Evolutionary conservation across 2,888 invertebrate genomes (phyloP), one percentile per base, ranked within the genome.

Genomic region (Mythimna loreyi): DNA sequence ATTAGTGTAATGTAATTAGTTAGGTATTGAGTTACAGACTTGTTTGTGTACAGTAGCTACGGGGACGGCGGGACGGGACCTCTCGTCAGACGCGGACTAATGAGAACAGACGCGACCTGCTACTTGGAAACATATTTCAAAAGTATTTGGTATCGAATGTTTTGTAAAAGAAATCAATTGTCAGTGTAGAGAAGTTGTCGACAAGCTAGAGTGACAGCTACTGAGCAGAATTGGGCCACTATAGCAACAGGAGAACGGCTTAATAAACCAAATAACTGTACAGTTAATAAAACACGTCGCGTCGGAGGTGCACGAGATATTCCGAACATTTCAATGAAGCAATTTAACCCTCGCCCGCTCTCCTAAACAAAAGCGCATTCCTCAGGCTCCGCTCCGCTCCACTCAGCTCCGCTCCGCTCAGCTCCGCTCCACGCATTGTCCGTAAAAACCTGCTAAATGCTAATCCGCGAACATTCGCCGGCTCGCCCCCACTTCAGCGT

Each of bases 391-490:
- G 76, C 82, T 69, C 73, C 57, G 67, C 55, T 60, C 72, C 33
- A 7, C 7, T 33, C 33, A 4, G 33, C 33, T 33, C 33, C 33
- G 33, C 28, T 28, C 33, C 33, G 33, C 40, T 63, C 72, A 57
- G 68, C 63, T 63, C 72, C 55, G 74, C 82, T 66, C 69, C 60
- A 82, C 87, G 85, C 72, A 86, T 87, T 87, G 86, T 90, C 88
- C 86, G 80, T 83, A 81, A 85, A 78, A 81, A 86, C 85, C 82
- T 82, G 86, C 86, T 90, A 90, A 90, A 89, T 88, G 91, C 91
- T 90, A 89, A 90, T 89, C 88, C 85, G 81, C 80, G 86, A 86
- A 87, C 84, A 82, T 85, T 86, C 81, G 81, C 72, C 81, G 75
- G 52, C 70, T 49, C 66, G 69, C 68, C 78, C 75, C 64, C 52